Conservation (phyloP, 1,140 invertebrate genomes). For the Atta colombica region DNA sequence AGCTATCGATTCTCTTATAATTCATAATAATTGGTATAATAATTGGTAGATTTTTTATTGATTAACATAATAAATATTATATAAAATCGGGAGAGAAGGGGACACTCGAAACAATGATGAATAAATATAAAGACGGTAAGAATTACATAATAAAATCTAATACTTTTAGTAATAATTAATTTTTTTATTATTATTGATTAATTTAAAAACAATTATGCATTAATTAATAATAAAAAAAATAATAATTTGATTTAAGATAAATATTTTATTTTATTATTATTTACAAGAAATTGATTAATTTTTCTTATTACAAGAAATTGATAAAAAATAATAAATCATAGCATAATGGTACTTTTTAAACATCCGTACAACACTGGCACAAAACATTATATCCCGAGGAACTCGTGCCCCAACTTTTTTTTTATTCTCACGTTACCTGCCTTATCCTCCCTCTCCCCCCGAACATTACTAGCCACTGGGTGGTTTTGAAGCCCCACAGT, state of each 20-base stretch:
- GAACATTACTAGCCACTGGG: conserved; percentile 74
- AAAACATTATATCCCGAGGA: conserved; percentile 72
- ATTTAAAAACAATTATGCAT: background rate
- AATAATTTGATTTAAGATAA: background rate
- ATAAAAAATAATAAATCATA: conserved; percentile 31
- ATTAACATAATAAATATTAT: no score
- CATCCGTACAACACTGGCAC: conserved; percentile 60
- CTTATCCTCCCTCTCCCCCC: conserved; percentile 55
- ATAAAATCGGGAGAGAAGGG: no score
- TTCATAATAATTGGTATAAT: background rate
- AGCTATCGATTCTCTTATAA: background rate
- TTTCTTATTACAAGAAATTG: background rate
- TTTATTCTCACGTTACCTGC: conserved; percentile 75
- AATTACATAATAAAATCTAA: background rate
- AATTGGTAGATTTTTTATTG: background rate
- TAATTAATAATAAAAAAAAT: background rate
- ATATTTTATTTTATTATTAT: background rate
- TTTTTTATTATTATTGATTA: background rate
- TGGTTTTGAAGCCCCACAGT: conserved; percentile 77
- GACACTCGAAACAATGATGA: no score
- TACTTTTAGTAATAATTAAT: background rate
- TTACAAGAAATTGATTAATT: conserved; percentile 2
- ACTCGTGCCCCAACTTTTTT: conserved; percentile 79
- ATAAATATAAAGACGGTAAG: no score
- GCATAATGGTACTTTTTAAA: background rate